phyloP scores from a whole-genome alignment of 2,888 invertebrate genomes.

The Megastigmus dorsalis region DNA sequence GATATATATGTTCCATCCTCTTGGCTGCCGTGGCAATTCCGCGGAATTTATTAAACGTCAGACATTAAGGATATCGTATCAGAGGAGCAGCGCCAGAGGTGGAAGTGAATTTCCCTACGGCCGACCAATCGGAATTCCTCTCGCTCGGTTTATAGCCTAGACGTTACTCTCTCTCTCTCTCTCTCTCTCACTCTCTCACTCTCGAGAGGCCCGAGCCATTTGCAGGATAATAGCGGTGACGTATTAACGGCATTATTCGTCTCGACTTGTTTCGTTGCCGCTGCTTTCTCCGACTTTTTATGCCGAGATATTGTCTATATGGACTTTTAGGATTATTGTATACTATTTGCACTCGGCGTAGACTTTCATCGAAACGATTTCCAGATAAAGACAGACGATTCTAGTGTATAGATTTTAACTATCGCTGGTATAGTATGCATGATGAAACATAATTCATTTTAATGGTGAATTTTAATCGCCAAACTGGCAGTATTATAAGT shows the following conservation, averaged over 20 bases:
- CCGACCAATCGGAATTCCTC: constrained; percentile 45
- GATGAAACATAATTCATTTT: no score
- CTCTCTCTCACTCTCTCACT: no score
- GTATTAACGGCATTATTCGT: constrained; percentile 48
- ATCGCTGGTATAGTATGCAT: no score
- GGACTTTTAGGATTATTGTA: no score
- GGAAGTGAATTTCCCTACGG: constrained; percentile 61
- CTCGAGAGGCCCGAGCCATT: constrained; percentile 18
- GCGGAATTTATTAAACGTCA: constrained; percentile 61
- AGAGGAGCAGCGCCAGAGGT: constrained; percentile 14
- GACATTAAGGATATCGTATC: constrained; percentile 61
- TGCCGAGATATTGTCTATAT: no score
- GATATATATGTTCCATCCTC: no score
- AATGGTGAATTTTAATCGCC: no score
- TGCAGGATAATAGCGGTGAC: constrained; percentile 41
- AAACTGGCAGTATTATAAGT: no score
- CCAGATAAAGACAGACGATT: no score
- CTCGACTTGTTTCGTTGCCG: constrained; percentile 31
- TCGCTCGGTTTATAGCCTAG: constrained; percentile 30
- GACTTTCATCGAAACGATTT: no score
- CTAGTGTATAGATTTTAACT: no score
- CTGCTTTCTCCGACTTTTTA: constrained; percentile 7
- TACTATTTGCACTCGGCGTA: no score
- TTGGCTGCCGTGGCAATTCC: constrained; percentile 50
- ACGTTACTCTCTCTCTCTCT: not conserved